Base-by-base conservation (phyloP, 2,797 vertebrate species). In the Squalus acanthias region DNA sequence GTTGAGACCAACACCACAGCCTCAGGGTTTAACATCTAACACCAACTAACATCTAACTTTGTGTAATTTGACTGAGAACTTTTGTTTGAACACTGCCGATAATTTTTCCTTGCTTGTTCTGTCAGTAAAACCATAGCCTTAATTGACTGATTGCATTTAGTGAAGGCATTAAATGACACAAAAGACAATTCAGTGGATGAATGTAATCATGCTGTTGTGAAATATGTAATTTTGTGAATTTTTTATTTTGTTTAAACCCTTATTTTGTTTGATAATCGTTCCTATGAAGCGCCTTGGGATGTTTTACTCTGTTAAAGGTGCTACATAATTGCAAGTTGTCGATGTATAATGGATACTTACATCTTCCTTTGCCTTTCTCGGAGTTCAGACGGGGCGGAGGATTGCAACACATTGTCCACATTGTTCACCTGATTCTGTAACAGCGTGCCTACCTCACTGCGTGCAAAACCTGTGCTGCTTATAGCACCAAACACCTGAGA, bases 401-500 rank as follows among this genome's bases (percentile, higher is more conserved):
- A 46, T 96, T 17, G 89, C 46, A 96, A 79, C 3, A 20, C 0
- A 0, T 79, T 96, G 69, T 97, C 96, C 60, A 53, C 96, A 96
- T 97, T 22, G 0, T n/a, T 97, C 96, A 96, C 0, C 2, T 1
- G 8, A 7, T 97, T 97, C 96, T 97, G 97, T 96, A 97, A 96
- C 0, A 96, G 96, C 76, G 94, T 57, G 96, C 96, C 85, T 94
- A 95, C 92, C 96, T 97, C 97, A 70, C 96, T 96, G n/a, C 97
- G 96, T 63, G 96, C 94, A 22, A 97, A 96, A 33, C 95, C 97
- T 69, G 97, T 96, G 67, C 96, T 97, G 79, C 98, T 97, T 96
- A 98, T 96, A 93, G 98, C 98, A 96, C 98, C 98, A 95, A 98
- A 98, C 82, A 98, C 98, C 99, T 99, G 97, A 96, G 97, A 97